Evolutionary conservation across 2,888 invertebrate species (phyloP), one percentile per base, ranked within the genome.

Genomic region (Plagodis dolabraria): DNA sequence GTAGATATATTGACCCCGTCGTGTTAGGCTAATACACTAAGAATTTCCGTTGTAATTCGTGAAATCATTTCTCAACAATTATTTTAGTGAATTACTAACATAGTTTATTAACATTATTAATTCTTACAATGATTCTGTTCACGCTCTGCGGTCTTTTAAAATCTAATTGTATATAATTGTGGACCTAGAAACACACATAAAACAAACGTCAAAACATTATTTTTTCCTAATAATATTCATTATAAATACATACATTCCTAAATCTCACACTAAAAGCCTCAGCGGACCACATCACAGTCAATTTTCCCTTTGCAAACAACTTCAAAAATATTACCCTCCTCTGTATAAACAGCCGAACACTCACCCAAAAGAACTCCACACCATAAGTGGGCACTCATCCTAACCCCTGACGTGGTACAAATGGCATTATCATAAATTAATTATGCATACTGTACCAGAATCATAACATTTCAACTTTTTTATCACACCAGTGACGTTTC

Each of bases 381-480:
- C 49, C 76, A 75, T 77, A 77, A 79, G 77, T 79, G 79, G 71
- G 69, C 67, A 71, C 77, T 75, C 75, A 65, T 67, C 72, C 75
- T 74, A 72, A 75, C 72, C 75, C 74, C 69, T 47, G 68, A 65
- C 68, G 71, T 65, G 66, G 74, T 69, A 72, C 71, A 66, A 70
- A 63, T 56, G 62, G 68, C 68, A 82, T 83, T 82, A 83, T 68
- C 80, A 83, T 83, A 82, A 77, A 83, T 86, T 83, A 83, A 85
- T 85, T 83, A 86, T 82, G 82, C 75, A 82, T 83, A 76, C 81
- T 60, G 75, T 63, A 65, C 67, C 70, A 70, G 70, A 74, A 75
- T 75, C 65, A 75, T 71, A 75, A 79, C 75, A 72, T 66, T 76
- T 70, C 66, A 70, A 68, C 70, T 74, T 76, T 74, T 70, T 65